phyloP scores from a whole-genome alignment of 2,797 vertebrate genomes.

The Valencia hispanica region DNA sequence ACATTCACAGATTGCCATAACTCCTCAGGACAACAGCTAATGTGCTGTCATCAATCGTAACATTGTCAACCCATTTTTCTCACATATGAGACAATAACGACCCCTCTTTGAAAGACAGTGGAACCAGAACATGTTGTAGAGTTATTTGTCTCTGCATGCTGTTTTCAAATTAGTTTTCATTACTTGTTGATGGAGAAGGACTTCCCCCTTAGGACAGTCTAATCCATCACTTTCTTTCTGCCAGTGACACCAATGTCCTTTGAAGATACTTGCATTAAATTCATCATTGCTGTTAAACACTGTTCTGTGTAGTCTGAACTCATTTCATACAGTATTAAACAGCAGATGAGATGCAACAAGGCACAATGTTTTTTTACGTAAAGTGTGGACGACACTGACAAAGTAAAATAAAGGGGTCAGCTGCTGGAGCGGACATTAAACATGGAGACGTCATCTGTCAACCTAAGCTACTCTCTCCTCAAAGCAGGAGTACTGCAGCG shows the following conservation, averaged over 20 bases:
- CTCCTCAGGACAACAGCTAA: conserved; percentile 66
- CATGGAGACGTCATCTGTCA: conserved; percentile 48
- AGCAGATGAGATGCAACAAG: conserved; percentile 7
- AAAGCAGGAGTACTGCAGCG: conserved; percentile 59
- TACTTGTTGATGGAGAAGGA: conserved; percentile 72
- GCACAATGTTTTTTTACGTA: not conserved
- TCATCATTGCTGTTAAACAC: conserved; percentile 20
- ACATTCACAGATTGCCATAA: conserved; percentile 62
- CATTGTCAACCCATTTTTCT: conserved; percentile 67
- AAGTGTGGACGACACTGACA: not conserved
- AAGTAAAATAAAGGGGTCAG: conserved; percentile 7
- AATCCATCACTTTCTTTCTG: conserved; percentile 70
- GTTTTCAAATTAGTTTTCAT: conserved; percentile 77
- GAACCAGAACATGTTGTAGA: conserved; percentile 46
- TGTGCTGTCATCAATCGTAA: conserved; percentile 68
- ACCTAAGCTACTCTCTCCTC: conserved; percentile 39
- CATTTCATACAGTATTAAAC: not conserved
- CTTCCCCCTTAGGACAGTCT: conserved; percentile 66
- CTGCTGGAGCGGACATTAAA: conserved; percentile 28
- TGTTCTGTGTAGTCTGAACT: not conserved
- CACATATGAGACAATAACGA: conserved; percentile 58
- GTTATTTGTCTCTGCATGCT: conserved; percentile 66
- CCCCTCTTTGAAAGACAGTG: conserved; percentile 54
- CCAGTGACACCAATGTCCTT: conserved; percentile 60
- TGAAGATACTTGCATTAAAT: conserved; percentile 15